Evolutionary conservation across 2,888 invertebrate genomes (phyloP), one percentile per base, ranked within the genome.

Genomic region (Colletes collaris): DNA sequence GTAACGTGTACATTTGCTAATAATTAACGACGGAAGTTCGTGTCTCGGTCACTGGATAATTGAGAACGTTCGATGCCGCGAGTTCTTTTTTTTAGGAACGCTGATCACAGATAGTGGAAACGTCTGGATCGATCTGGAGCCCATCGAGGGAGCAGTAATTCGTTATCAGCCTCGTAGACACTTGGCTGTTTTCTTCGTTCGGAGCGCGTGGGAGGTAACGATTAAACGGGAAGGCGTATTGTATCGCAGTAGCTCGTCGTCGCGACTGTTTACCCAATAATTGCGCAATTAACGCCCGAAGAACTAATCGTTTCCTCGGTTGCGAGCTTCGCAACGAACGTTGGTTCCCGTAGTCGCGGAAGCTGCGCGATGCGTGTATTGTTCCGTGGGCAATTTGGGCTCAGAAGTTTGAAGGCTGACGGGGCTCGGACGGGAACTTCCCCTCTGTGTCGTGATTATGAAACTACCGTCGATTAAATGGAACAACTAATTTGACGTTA

Each of bases 191-290:
- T 58, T 58, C 71, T 50, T 52, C 13, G 35, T 8, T 11, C 8
- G 16, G 35, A 16, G 19, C 10, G 52, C 53, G 59, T 44, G 10
- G 44, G n/a, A 16, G 27, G 44, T 46, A 13, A 55, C 1, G 46
- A 60, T 77, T 71, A 71, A 63, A 79, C 69, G 55, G n/a, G 16
- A 40, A 3, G 11, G n/a, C 40, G 19, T 46, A 59, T 63, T 65
- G 53, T 71, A 70, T 65, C 16, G n/a, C 49, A 8, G 49, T 35
- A 8, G 27, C 52, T 10, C 16, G 44, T 53, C 59, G 27, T 52
- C 8, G 35, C 60, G 60, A 27, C 65, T 75, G 64, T 85, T 85
- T 76, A 71, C 76, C 59, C 74, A 78, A 84, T 83, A 85, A 84
- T 75, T 59, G 76, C 53, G 74, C 80, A 76, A 84, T 84, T 82